A percentile compares a stretch with the other conserved stretches of the same genome.
phyloP scores from a whole-genome alignment of 2,797 vertebrate genomes.

The Dromococcyx pavoninus region DNA sequence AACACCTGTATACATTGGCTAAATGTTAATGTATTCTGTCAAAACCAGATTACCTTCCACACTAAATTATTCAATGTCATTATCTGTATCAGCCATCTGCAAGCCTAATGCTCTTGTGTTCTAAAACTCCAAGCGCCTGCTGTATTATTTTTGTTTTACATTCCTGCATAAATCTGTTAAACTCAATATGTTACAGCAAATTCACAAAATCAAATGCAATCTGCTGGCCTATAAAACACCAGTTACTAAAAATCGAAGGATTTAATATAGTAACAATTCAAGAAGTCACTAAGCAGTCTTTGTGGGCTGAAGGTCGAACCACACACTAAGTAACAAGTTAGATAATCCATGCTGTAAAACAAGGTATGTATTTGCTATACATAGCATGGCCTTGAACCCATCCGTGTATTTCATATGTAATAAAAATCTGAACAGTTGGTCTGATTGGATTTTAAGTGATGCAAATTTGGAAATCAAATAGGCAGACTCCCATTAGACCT shows the following conservation, averaged over 20 bases:
- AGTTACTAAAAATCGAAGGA: slow-evolving; percentile 78
- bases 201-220: slow-evolving; percentile 81
- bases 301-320: slow-evolving; percentile 52
- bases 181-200: slow-evolving; percentile 77
- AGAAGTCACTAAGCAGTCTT: slow-evolving; percentile 64
- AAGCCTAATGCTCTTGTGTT: slow-evolving; percentile 71
- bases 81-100: slow-evolving; percentile 74
- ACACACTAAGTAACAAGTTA: slow-evolving; percentile 12
- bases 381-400: slow-evolving; percentile 49
- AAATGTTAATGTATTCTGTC: slow-evolving; percentile 78
- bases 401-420: slow-evolving; percentile 70
- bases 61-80: slow-evolving; percentile 75
- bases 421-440: slow-evolving; percentile 79
- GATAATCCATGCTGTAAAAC: slow-evolving; percentile 36
- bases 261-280: slow-evolving; percentile 75
- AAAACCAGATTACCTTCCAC: slow-evolving; percentile 77
- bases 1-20: slow-evolving; percentile 65
- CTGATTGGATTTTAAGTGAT: slow-evolving; percentile 83
- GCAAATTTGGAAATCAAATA: slow-evolving; percentile 82
- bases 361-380: slow-evolving; percentile 36
- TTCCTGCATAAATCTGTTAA: slow-evolving; percentile 78
- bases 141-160: slow-evolving; percentile 79
- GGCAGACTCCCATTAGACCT: slow-evolving; percentile 76
- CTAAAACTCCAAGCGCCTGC: slow-evolving; percentile 56
- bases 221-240: slow-evolving; percentile 76